These are phyloP conservation scores for Drosophila pegasa DNA, from an alignment of 2,888 invertebrate species.

Conservation along the genomic window DNA sequence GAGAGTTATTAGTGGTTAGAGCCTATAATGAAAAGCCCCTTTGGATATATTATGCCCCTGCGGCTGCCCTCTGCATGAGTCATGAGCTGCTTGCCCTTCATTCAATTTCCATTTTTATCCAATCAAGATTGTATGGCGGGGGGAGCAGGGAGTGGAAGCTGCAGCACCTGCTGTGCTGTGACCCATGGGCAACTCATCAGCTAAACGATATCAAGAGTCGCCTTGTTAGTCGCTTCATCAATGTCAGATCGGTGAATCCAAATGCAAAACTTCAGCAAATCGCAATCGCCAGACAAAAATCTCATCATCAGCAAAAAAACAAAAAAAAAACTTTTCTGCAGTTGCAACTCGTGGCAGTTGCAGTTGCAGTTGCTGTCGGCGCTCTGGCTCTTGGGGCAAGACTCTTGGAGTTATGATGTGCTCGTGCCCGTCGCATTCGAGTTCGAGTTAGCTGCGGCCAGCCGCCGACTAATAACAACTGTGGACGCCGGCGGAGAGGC, in stretches of 20 bases:
- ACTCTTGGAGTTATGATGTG: slow-evolving; percentile 61
- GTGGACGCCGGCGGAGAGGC: slow-evolving; percentile 31
- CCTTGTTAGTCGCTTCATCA: slow-evolving; percentile 75
- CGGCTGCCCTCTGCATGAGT: not conserved
- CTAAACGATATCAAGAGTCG: slow-evolving; percentile 59
- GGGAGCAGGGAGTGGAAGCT: not conserved
- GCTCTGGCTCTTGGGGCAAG: slow-evolving; percentile 33
- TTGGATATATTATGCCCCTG: not conserved
- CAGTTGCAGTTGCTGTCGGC: slow-evolving; percentile 34
- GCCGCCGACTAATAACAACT: slow-evolving; percentile 68
- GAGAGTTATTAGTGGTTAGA: slow-evolving; percentile 10
- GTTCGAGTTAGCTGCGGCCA: slow-evolving; percentile 25
- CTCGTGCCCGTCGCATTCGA: slow-evolving; percentile 38
- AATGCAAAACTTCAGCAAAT: slow-evolving; percentile 41
- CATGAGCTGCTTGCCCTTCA: slow-evolving; percentile 14
- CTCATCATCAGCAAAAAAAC: slow-evolving; percentile 49
- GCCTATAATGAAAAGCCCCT: not conserved
- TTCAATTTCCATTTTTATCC: slow-evolving; percentile 18
- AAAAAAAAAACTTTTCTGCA: slow-evolving; percentile 12
- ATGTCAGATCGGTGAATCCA: slow-evolving; percentile 53
- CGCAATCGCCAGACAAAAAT: slow-evolving; percentile 52
- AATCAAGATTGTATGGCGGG: slow-evolving; percentile 1
- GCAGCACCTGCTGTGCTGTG: slow-evolving; percentile 58
- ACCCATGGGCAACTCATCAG: slow-evolving; percentile 58
- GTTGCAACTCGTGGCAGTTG: slow-evolving; percentile 18